phyloP scores from a whole-genome alignment of 64 coral and sea anemone genomes.

The Pocillopora damicornis region DNA sequence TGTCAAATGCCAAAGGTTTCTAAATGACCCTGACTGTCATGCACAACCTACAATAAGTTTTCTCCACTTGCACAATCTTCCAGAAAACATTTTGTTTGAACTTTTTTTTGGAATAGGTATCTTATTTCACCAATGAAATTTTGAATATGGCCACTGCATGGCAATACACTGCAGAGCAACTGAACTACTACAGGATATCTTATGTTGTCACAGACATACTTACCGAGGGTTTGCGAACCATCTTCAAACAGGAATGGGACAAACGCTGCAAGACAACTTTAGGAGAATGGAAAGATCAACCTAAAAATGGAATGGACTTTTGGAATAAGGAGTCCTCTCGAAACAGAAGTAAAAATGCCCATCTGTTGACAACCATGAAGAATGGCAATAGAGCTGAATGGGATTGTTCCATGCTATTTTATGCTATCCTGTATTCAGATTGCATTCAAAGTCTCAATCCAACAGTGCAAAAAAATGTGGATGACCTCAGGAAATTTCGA shows the following conservation, averaged over 20 bases:
- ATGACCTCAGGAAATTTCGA: constrained; percentile 15
- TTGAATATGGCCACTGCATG: neutral
- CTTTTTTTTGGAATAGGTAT: no score
- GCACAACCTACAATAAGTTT: no score
- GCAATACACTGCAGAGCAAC: constrained; percentile 6
- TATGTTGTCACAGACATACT: neutral
- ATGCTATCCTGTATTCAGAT: constrained; percentile 17
- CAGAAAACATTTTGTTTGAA: no score
- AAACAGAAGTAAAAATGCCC: neutral
- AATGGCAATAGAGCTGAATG: constrained; percentile 14
- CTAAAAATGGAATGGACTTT: constrained; percentile 7
- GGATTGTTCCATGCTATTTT: constrained; percentile 17
- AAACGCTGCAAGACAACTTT: neutral
- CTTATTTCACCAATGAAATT: no score
- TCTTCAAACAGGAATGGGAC: no score
- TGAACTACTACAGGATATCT: constrained; percentile 5
- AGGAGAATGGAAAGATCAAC: constrained; percentile 14
- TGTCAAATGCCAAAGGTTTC: no score
- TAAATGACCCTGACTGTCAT: no score
- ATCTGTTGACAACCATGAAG: neutral
- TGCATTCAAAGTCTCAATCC: neutral
- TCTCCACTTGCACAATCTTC: no score
- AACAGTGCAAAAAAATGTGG: constrained; percentile 7
- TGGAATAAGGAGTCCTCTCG: neutral
- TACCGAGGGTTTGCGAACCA: neutral